Evolutionary conservation across 2,797 vertebrate species (phyloP), one percentile per base, ranked within the genome.

Genomic region (Cuniculus paca): DNA sequence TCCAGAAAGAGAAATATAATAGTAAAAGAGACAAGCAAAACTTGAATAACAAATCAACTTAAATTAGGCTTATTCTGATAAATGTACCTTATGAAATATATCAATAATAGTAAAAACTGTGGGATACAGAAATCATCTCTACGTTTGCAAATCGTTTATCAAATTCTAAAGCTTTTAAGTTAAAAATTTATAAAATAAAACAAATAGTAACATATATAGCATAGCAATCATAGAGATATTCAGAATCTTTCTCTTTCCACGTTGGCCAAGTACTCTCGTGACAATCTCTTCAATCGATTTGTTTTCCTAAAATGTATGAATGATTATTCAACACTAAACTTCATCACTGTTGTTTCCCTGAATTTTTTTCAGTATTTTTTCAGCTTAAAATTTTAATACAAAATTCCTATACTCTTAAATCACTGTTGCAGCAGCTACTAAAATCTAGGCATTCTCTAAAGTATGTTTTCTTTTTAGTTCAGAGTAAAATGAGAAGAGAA

Each of bases 101-200:
- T 54, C 26, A 68, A 9, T 70, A 82, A 65, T 13, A 61, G 8
- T n/a, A 74, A 42, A 79, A 97, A 90, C 7, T 42, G 9, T 86
- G 11, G 0, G 3, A 19, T 45, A 39, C 54, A 14, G 4, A 34
- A 82, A 81, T 26, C 77, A 74, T 16, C 13, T 74, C 24, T 65
- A 63, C 3, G n/a, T 82, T 84, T 88, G 48, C 4, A 94, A 45
- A 5, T 52, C 48, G 42, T 68, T 88, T 78, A 36, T 65, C 34
- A 79, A 94, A 80, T 72, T 63, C 16, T 56, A n/a, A 95, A 74
- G 14, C 48, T 52, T 82, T 74, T 20, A 82, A 94, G 58, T 74
- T 48, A 54, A 81, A 45, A 39, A 8, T 54, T 88, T 20, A 48
- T 77, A 50, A 60, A 58, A 42, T 10, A 90, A 70, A 39, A 16